A percentile compares a stretch with the other conserved stretches of the same genome.
These are phyloP conservation scores for Metridium senile DNA, from an alignment of 92 coral and sea anemone species.

Conservation along the genomic window DNA sequence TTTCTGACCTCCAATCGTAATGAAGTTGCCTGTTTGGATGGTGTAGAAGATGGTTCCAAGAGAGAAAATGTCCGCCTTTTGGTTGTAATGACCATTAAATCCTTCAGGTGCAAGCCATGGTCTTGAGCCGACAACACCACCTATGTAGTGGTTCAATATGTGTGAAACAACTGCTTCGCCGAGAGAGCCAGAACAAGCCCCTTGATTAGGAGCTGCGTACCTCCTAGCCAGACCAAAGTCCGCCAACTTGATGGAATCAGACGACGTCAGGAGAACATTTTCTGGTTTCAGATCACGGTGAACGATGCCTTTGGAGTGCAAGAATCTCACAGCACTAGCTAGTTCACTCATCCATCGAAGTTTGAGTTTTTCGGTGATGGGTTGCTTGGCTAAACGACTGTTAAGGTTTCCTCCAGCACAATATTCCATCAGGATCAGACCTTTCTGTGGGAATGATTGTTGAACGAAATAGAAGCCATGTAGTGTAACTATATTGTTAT, in stretches of 20 bases:
- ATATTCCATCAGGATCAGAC: slow-evolving; percentile 64
- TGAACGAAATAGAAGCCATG: not conserved
- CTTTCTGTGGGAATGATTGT: not conserved
- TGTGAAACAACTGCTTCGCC: not conserved
- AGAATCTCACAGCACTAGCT: slow-evolving; percentile 50
- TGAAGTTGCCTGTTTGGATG: slow-evolving; percentile 51
- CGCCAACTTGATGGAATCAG: slow-evolving; percentile 62
- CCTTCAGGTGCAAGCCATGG: slow-evolving; percentile 78
- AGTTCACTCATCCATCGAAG: slow-evolving; percentile 74
- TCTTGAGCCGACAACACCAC: slow-evolving; percentile 30
- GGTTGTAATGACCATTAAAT: slow-evolving; percentile 40
- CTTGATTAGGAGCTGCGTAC: slow-evolving; percentile 33
- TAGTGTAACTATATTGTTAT: slow-evolving; percentile 7
- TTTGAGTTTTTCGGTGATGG: slow-evolving; percentile 24
- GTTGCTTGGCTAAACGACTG: slow-evolving; percentile 54
- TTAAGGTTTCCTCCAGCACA: slow-evolving; percentile 71
- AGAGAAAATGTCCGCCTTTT: slow-evolving; percentile 72
- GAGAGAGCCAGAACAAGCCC: not conserved
- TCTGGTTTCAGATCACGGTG: slow-evolving; percentile 86
- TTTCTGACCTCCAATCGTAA: not conserved
- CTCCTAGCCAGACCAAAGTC: slow-evolving; percentile 76
- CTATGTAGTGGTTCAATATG: slow-evolving; percentile 16
- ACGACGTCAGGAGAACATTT: slow-evolving; percentile 59
- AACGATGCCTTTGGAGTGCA: slow-evolving; percentile 49
- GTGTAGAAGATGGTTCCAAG: slow-evolving; percentile 65